Evolutionary conservation across 2,888 invertebrate genomes (phyloP), one percentile per base, ranked within the genome.

Genomic region (Dasypogon diadema): DNA sequence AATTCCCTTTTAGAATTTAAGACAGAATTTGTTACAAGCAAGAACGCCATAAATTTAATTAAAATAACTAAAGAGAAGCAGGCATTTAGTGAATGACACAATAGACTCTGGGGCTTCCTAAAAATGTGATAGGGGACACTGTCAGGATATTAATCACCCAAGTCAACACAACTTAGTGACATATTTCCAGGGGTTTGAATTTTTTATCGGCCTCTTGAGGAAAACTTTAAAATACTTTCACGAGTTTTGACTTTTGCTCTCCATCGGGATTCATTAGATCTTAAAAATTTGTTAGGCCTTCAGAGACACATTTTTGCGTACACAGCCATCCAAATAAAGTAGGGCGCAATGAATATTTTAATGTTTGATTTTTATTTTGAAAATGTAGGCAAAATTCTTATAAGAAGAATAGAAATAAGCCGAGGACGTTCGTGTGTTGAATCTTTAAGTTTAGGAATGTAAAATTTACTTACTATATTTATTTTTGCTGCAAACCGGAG

Each of bases 1-100:
- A 46, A 68, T 48, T 48, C 24, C 48, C 46, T 24, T 26, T 48
- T 24, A 24, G 46, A 48, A 42, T 48, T 34, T 37, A 68, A 46
- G 24, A 14, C 16, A 34, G 60, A 60, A 60, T 60, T 60, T 60
- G 60, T 60, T 34, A 60, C 60, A 60, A 48, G 37, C 65, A 30
- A 68, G 65, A 37, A 68, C 46, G 48, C 48, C 22, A 68, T 68
- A 68, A 68, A 68, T 68, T 68, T 68, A 68, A 68, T 68, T 68
- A 68, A 68, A 68, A 48, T 48, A 68, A 24, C 48, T 48, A 68
- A 46, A 68, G 63, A 42, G 42, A 42, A 63, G 48, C 60, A 60
- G 60, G 60, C 65, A 26, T 68, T 48, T 68, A 68, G 34, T 68
- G 65, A 68, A 68, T 48, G 65, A 68, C 65, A 48, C 65, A 68